These are phyloP conservation scores for Zaprionus capensis DNA, from an alignment of 1,140 invertebrate genomes.

Conservation along the genomic window DNA sequence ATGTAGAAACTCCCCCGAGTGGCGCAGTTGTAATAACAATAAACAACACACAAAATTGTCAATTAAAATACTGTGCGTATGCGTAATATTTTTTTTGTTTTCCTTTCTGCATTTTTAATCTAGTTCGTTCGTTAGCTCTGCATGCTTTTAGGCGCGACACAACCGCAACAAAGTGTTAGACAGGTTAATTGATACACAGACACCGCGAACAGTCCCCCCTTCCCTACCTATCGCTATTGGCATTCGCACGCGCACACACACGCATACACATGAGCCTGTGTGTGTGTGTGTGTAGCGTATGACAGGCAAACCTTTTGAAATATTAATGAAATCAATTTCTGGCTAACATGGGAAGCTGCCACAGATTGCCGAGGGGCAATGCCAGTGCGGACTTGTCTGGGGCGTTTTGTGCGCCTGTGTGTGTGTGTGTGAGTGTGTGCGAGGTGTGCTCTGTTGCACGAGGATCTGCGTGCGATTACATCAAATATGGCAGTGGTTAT, in stretches of 20 bases:
- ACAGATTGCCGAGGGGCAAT: slow-evolving; percentile 38
- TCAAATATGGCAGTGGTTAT: slow-evolving; percentile 53
- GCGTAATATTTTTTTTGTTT: slow-evolving; percentile 35
- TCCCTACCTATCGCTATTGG: slow-evolving; percentile 1
- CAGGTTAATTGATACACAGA: slow-evolving; percentile 76
- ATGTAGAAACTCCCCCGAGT: slow-evolving; percentile 9
- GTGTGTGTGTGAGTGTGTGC: neutral
- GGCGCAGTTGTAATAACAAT: slow-evolving; percentile 31
- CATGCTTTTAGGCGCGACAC: slow-evolving; percentile 18
- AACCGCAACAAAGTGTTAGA: slow-evolving; percentile 75
- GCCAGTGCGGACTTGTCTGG: neutral
- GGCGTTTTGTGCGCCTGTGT: neutral
- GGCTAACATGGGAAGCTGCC: slow-evolving; percentile 40
- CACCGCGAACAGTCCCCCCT: slow-evolving; percentile 43
- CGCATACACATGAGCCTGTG: slow-evolving; percentile 6
- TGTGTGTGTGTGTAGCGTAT: neutral
- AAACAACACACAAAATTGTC: slow-evolving; percentile 48
- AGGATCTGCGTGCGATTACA: slow-evolving; percentile 39
- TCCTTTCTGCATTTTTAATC: slow-evolving; percentile 33
- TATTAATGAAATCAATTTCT: slow-evolving; percentile 81
- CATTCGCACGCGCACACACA: slow-evolving; percentile 2
- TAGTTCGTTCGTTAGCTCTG: slow-evolving; percentile 3
- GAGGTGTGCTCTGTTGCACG: slow-evolving; percentile 3
- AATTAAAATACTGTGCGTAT: slow-evolving; percentile 61
- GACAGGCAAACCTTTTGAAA: slow-evolving; percentile 70